Evolutionary conservation across 1,140 invertebrate species (phyloP).

Genomic region (Pogonomyrmex barbatus): DNA sequence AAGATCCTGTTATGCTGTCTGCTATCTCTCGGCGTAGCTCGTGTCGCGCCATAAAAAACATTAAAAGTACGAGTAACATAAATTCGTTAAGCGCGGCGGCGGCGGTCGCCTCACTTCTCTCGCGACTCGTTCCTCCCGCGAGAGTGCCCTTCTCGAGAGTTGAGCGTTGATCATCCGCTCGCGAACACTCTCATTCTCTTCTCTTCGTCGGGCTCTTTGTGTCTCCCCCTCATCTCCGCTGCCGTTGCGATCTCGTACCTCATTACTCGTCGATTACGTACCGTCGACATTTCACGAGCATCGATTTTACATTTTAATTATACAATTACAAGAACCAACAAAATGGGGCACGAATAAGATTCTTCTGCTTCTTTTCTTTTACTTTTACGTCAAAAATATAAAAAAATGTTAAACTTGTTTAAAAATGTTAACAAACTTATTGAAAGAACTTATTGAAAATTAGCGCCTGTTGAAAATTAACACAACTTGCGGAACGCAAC

Average conservation of each 20-base stretch:
- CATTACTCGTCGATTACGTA: constrained; percentile 10
- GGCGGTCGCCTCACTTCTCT: constrained; percentile 46
- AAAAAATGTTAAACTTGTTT: background rate
- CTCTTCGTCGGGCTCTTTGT: background rate
- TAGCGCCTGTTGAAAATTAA: background rate
- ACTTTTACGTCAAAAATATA: background rate
- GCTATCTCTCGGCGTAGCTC: constrained; percentile 76
- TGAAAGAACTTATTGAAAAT: background rate
- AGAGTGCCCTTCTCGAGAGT: constrained; percentile 41
- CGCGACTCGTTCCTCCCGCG: constrained; percentile 25
- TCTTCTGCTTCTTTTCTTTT: background rate
- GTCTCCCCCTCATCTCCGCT: background rate
- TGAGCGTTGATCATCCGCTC: constrained; percentile 31
- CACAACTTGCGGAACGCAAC: background rate
- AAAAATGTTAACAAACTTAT: background rate
- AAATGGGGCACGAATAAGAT: background rate
- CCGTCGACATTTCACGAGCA: background rate
- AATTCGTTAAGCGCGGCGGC: constrained; percentile 66
- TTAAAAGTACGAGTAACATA: constrained; percentile 79
- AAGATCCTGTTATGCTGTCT: constrained; percentile 81
- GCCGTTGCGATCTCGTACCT: constrained; percentile 5
- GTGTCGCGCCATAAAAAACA: constrained; percentile 78
- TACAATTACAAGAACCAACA: background rate
- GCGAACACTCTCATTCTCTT: constrained; percentile 22
- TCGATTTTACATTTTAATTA: background rate